Conservation (phyloP, 2,797 vertebrate genomes). For the Thripadectes ignobilis region DNA sequence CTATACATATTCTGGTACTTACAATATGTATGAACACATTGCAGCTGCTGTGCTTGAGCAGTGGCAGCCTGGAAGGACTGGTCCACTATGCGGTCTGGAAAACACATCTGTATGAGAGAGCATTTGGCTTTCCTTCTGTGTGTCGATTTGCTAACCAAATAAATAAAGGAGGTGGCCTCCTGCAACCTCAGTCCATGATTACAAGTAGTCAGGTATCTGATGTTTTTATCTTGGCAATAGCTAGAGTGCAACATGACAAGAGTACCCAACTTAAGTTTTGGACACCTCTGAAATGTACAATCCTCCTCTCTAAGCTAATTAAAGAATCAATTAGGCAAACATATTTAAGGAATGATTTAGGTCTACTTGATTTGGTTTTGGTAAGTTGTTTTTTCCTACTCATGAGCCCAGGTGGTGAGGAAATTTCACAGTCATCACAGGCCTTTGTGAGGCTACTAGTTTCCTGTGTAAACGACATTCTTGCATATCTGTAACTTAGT, state of each 20-base stretch:
- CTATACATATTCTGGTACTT: not conserved
- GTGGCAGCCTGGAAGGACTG: not conserved
- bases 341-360: not conserved
- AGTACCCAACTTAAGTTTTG: not conserved
- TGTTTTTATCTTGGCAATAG: not conserved
- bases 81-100: not conserved
- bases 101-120: not conserved
- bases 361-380: not conserved
- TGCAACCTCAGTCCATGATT: not conserved
- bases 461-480: not conserved
- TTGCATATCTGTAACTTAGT: not conserved
- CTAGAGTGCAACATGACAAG: fast-evolving
- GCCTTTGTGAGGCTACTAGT: not conserved
- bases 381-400: not conserved
- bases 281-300: not conserved
- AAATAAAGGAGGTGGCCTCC: not conserved
- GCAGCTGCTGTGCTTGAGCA: not conserved
- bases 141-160: not conserved
- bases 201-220: not conserved
- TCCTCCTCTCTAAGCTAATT: not conserved
- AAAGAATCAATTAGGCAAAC: not conserved
- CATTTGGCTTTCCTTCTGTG: not conserved
- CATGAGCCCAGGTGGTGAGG: not conserved
- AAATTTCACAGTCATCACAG: not conserved
- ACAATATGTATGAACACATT: not conserved